A percentile compares a stretch with the other conserved stretches of the same genome.
These are phyloP conservation scores for Stictocephala bisonia DNA, from an alignment of 2,888 invertebrate genomes.

Conservation along the genomic window DNA sequence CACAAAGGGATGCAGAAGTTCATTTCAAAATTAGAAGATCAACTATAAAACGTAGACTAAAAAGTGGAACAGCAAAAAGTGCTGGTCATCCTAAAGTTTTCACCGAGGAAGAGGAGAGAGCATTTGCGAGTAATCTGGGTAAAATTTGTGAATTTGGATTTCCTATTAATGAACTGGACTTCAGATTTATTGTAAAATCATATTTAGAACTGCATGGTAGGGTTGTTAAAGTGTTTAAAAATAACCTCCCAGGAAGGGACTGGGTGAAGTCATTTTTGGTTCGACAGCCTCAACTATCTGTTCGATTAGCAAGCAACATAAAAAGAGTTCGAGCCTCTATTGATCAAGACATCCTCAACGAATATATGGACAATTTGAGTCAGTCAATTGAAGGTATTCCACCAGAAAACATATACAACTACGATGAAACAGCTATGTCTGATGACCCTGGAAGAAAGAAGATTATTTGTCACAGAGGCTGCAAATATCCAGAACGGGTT, in stretches of 20 bases:
- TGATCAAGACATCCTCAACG: not conserved
- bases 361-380: not conserved
- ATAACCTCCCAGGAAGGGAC: not conserved
- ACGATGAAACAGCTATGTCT: slow-evolving; percentile 61
- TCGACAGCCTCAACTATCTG: not conserved
- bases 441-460: slow-evolving; percentile 61
- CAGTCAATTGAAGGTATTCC: too few species aligned
- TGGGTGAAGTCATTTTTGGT: not conserved
- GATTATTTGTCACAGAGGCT: slow-evolving; percentile 56
- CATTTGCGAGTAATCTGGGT: slow-evolving; percentile 13
- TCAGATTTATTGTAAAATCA: slow-evolving; percentile 5
- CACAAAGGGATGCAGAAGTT: too few species aligned
- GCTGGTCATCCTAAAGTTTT: too few species aligned
- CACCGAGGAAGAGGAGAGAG: slow-evolving; percentile 11
- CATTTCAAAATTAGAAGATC: too few species aligned
- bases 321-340: not conserved
- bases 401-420: slow-evolving; percentile 60
- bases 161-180: slow-evolving; percentile 12
- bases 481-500: slow-evolving; percentile 61
- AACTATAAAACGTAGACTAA: too few species aligned
- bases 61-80: too few species aligned
- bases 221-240: not conserved
- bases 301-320: not conserved
- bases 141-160: slow-evolving; percentile 27
- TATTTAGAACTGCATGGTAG: slow-evolving; percentile 22